Conservation (phyloP, 1,140 invertebrate species). For the Bombus superbus region DNA sequence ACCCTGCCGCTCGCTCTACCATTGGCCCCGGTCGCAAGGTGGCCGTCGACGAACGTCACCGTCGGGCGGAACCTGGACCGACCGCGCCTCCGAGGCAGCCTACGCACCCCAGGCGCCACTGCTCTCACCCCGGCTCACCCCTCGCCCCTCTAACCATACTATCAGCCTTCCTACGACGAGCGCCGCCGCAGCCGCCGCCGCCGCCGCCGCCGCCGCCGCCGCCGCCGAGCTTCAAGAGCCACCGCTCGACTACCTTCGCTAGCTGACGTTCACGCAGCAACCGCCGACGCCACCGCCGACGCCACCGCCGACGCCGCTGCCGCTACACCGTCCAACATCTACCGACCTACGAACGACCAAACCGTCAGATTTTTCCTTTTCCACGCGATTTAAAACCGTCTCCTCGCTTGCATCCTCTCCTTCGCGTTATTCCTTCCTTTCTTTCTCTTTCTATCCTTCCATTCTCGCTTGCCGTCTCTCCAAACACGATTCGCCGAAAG, state of each 20-base stretch:
- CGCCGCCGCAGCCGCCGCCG: not conserved
- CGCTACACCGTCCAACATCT: constrained; percentile 66
- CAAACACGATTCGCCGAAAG: too few species aligned
- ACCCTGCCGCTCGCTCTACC: not conserved
- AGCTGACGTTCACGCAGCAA: constrained; percentile 52
- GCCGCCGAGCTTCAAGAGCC: constrained; percentile 69
- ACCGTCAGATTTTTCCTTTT: not conserved
- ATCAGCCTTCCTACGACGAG: constrained; percentile 50
- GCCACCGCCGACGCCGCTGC: not conserved
- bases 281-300: constrained; percentile 71
- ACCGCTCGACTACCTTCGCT: constrained; percentile 64
- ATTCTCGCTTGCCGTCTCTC: accelerated
- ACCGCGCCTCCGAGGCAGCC: constrained; percentile 64
- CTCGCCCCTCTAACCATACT: constrained; percentile 62
- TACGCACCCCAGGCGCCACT: constrained; percentile 69
- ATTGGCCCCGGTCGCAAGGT: constrained; percentile 79
- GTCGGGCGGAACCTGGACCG: constrained; percentile 69
- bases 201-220: constrained; percentile 55
- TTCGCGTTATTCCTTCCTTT: not conserved
- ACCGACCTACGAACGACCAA: not conserved
- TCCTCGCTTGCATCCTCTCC: not conserved
- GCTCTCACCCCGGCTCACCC: constrained; percentile 72
- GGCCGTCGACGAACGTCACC: constrained; percentile 81
- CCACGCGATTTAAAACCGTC: too few species aligned
- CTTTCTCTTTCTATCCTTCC: too few species aligned